These are phyloP conservation scores for Sebastes aleutianus DNA, from an alignment of 2,797 vertebrate species.

Conservation along the genomic window DNA sequence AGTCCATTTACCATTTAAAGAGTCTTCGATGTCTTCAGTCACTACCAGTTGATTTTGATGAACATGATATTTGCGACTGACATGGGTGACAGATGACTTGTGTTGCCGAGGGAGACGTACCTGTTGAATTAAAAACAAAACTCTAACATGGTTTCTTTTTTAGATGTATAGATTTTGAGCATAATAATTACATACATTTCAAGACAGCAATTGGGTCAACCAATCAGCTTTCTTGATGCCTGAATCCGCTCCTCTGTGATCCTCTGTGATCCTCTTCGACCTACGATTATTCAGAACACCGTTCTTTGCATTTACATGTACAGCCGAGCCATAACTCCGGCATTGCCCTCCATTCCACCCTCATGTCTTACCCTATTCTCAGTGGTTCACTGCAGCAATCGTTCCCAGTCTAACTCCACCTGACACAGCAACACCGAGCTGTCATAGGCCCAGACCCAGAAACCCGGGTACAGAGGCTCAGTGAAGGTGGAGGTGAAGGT, in stretches of 20 bases:
- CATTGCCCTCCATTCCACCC: not conserved
- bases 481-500: constrained; percentile 67
- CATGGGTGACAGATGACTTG: not conserved
- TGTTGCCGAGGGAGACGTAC: not conserved
- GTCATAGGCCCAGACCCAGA: constrained; percentile 65
- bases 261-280: not conserved
- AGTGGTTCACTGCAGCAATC: constrained; percentile 47
- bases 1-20: not conserved
- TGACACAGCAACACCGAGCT: constrained; percentile 56
- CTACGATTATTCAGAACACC: not conserved
- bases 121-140: not conserved
- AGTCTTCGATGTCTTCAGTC: not conserved
- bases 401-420: constrained; percentile 62
- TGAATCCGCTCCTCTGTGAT: not conserved
- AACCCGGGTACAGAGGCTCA: constrained; percentile 63
- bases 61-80: not conserved
- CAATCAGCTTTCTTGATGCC: not conserved
- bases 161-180: not conserved
- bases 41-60: not conserved
- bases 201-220: not conserved
- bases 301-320: not conserved
- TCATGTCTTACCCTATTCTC: not conserved
- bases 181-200: not conserved
- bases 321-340: not conserved
- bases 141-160: not conserved